phyloP scores from a whole-genome alignment of 2,888 invertebrate species.

The Thecophora atra region DNA sequence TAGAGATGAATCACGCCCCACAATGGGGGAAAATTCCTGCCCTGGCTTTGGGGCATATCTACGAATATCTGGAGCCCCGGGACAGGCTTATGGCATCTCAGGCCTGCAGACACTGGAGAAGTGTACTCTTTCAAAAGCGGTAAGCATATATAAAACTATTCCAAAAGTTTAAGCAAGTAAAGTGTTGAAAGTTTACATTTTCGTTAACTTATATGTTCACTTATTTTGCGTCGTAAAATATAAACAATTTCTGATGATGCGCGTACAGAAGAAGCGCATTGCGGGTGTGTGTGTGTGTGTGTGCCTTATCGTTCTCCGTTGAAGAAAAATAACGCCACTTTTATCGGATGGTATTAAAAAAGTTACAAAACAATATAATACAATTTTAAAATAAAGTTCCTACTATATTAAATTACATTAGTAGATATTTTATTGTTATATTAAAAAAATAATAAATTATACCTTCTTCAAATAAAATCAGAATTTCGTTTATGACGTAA shows the following conservation, averaged over 20 bases:
- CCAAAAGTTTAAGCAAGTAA: neutral
- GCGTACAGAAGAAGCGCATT: no score
- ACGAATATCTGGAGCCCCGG: constrained; percentile 61
- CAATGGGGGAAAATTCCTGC: constrained; percentile 63
- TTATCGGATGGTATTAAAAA: no score
- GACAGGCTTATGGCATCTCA: constrained; percentile 69
- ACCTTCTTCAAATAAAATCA: no score
- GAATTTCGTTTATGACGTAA: no score
- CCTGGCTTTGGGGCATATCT: constrained; percentile 67
- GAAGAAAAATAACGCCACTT: no score
- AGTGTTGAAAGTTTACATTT: neutral
- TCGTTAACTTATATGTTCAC: constrained; percentile 8
- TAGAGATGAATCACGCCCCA: constrained; percentile 41
- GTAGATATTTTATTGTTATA: no score
- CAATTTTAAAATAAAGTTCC: no score
- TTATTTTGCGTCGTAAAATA: constrained; percentile 52
- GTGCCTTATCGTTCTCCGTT: no score
- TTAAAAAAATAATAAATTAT: no score
- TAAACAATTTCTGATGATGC: neutral
- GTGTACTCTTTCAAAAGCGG: constrained; percentile 66
- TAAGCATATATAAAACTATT: constrained; percentile 45
- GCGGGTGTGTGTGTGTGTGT: no score
- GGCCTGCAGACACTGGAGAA: constrained; percentile 70
- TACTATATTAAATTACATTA: no score
- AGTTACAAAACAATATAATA: no score